phyloP scores from a whole-genome alignment of 1,140 invertebrate genomes.

The Polypedilum vanderplanki region DNA sequence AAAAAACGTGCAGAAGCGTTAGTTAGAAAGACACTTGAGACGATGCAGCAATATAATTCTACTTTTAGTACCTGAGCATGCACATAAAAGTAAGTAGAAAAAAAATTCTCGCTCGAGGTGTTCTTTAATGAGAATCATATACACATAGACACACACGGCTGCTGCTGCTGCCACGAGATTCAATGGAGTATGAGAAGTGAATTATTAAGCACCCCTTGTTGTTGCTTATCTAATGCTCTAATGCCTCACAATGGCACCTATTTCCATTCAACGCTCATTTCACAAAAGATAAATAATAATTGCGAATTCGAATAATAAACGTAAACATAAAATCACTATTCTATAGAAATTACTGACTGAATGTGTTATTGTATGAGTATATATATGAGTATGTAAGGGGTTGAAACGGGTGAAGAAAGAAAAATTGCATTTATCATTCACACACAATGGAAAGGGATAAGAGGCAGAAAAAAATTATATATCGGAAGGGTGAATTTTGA shows the following conservation, averaged over 20 bases:
- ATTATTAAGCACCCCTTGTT: constrained; percentile 16
- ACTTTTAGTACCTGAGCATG: constrained; percentile 17
- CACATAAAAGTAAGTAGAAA: not conserved
- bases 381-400: constrained; percentile 10
- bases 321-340: constrained; percentile 19
- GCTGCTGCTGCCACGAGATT: not conserved
- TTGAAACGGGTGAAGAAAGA: constrained; percentile 16
- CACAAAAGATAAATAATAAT: constrained; percentile 27
- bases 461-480: not conserved
- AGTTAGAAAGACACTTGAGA: not conserved
- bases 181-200: constrained; percentile 2
- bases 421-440: constrained; percentile 26
- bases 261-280: constrained; percentile 25
- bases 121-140: not conserved
- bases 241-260: constrained; percentile 5
- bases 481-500: too few relatives aligned
- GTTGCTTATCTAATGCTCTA: constrained; percentile 21
- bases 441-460: not conserved
- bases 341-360: not conserved
- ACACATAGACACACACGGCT: too few relatives aligned
- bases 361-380: not conserved
- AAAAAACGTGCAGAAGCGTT: not conserved
- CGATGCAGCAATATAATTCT: constrained; percentile 10
- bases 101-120: not conserved
- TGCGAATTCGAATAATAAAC: constrained; percentile 23